Evolutionary conservation across 2,888 invertebrate genomes (phyloP).

Genomic region (Chelonus formosanus): DNA sequence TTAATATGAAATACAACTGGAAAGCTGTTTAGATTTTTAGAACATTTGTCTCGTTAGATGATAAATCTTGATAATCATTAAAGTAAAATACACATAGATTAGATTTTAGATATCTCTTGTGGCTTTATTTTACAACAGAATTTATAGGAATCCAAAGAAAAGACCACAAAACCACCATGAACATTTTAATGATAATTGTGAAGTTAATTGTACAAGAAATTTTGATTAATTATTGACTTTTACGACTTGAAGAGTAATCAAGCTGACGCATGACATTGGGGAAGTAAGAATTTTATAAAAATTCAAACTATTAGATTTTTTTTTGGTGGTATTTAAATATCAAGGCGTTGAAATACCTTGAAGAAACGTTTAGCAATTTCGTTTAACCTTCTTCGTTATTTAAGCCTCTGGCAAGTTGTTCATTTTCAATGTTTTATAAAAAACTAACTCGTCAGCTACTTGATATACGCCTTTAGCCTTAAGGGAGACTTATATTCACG

Average conservation of each 20-base stretch:
- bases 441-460: conserved; percentile 45
- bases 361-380: conserved; percentile 37
- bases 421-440: conserved; percentile 34
- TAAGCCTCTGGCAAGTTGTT: conserved; percentile 26
- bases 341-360: conserved; percentile 20
- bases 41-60: not conserved
- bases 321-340: not conserved
- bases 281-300: too few relatives aligned
- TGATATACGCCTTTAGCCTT: conserved; percentile 48
- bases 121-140: too few relatives aligned
- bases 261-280: not conserved
- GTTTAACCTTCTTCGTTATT: conserved; percentile 16
- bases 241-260: not conserved
- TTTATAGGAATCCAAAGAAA: too few relatives aligned
- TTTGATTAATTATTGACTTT: not conserved
- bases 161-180: not conserved
- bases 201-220: not conserved
- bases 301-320: not conserved
- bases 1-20: conserved; percentile 6
- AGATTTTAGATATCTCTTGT: too few relatives aligned
- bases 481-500: conserved; percentile 31
- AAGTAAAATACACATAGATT: too few relatives aligned
- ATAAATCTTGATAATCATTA: not conserved
- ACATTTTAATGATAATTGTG: not conserved
- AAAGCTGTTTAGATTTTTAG: not conserved